A percentile compares a stretch with the other conserved stretches of the same genome.
Evolutionary conservation across 2,113 vertebrate genomes (phyloP).

Genomic region (Coptodon bakossiorum): DNA sequence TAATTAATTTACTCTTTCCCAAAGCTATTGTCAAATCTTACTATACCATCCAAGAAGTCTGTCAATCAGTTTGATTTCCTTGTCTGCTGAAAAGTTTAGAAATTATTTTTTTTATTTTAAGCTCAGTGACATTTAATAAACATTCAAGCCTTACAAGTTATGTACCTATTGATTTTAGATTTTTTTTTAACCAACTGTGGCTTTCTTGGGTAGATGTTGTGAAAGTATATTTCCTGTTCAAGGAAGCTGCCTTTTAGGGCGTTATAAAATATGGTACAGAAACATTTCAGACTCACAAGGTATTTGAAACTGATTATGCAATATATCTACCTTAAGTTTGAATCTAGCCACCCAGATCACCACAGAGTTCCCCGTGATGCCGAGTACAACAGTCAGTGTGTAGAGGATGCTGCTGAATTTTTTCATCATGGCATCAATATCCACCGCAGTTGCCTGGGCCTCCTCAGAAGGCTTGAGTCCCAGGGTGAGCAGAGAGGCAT

Average conservation of each 20-base stretch:
- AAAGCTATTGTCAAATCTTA: neutral
- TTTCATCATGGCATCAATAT: neutral
- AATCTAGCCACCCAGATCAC: neutral
- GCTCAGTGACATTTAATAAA: neutral
- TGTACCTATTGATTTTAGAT: neutral
- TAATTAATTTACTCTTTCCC: neutral
- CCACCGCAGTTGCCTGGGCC: neutral
- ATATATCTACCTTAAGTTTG: neutral
- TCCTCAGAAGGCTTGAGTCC: neutral
- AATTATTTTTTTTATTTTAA: neutral
- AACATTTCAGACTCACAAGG: neutral
- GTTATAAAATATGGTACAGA: neutral
- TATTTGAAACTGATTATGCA: neutral
- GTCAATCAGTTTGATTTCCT: neutral
- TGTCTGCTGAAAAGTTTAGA: neutral
- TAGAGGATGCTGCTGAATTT: neutral
- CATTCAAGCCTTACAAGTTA: neutral
- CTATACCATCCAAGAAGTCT: neutral
- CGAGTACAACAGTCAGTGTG: neutral
- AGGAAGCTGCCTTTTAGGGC: neutral
- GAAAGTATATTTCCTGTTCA: neutral
- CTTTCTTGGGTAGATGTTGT: neutral
- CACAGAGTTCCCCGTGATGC: neutral
- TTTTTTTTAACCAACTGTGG: fast-evolving
- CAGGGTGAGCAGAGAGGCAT: neutral